Conservation (phyloP, 2,113 vertebrate species). For the Chamaea fasciata region DNA sequence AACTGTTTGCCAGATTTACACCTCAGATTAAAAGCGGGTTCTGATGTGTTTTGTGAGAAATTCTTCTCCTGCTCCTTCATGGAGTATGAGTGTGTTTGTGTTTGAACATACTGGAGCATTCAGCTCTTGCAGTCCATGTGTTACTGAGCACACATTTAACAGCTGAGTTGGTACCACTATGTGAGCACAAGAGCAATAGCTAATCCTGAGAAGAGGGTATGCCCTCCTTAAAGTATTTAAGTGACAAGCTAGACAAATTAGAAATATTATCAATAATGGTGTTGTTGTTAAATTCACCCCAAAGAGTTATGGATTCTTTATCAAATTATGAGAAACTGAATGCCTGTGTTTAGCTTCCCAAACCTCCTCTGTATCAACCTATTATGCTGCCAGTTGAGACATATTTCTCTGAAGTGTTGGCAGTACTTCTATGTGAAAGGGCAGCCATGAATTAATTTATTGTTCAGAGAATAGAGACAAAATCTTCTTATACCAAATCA, state of each 20-base stretch:
- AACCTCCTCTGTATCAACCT: background rate
- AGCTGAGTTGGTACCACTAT: background rate
- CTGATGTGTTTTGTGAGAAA: background rate
- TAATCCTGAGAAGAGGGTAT: background rate
- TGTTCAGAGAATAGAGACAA: background rate
- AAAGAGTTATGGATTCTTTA: background rate
- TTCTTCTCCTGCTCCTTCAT: background rate
- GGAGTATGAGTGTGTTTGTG: background rate
- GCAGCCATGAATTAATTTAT: background rate
- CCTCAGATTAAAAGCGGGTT: background rate
- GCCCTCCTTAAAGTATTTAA: rapidly evolving
- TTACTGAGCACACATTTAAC: background rate
- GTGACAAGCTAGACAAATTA: background rate
- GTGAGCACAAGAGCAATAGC: background rate
- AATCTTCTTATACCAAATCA: background rate
- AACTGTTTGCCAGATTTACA: background rate
- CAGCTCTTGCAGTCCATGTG: background rate
- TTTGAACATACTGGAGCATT: background rate
- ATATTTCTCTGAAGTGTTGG: background rate
- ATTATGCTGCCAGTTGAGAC: background rate
- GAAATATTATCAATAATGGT: background rate
- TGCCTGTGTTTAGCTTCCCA: background rate
- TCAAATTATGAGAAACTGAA: background rate
- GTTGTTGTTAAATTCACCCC: background rate
- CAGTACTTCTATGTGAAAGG: background rate